A percentile compares a stretch with the other conserved stretches of the same genome.
phyloP scores from a whole-genome alignment of 2,113 vertebrate genomes.

The Alectura lathami region DNA sequence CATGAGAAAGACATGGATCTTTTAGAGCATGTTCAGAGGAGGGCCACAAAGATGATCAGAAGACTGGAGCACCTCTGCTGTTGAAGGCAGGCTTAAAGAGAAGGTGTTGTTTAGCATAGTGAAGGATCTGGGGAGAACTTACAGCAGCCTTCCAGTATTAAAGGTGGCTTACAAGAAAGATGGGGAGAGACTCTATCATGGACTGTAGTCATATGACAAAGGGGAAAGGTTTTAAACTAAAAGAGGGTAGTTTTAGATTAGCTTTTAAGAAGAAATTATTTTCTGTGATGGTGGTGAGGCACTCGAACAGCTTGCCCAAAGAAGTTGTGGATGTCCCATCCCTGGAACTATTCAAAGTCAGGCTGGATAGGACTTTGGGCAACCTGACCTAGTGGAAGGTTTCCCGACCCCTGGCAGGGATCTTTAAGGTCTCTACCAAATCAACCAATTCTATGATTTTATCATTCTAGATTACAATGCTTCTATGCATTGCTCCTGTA shows the following conservation, averaged over 20 bases:
- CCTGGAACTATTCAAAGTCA: background rate
- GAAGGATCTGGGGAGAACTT: background rate
- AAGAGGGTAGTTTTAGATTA: background rate
- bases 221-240: background rate
- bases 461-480: too few relatives aligned
- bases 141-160: background rate
- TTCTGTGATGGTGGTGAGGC: background rate
- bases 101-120: background rate
- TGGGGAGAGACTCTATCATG: background rate
- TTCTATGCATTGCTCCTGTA: background rate
- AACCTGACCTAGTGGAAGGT: background rate
- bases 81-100: background rate
- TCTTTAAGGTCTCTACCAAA: background rate
- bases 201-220: background rate
- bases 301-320: background rate
- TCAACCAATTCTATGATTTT: background rate
- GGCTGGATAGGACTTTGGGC: background rate
- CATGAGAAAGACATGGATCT: background rate
- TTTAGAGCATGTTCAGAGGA: background rate
- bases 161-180: background rate
- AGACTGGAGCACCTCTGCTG: background rate
- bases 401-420: background rate
- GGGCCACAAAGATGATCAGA: background rate
- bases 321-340: background rate
- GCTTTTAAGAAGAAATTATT: background rate